Evolutionary conservation across 2,888 invertebrate species (phyloP).

Genomic region (Nowickia ferox): DNA sequence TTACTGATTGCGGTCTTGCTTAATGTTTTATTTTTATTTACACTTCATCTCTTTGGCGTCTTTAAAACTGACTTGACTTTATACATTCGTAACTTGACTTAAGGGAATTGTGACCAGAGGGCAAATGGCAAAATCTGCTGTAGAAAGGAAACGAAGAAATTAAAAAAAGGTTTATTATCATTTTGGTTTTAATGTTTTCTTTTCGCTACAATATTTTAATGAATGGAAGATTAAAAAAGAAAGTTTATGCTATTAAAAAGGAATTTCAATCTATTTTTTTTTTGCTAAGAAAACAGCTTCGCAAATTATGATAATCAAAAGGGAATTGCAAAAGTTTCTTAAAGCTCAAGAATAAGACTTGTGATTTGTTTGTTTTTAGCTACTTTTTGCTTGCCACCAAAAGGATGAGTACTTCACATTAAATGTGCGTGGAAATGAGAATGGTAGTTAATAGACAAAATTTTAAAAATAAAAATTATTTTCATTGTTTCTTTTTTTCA

Average conservation of each 20-base stretch:
- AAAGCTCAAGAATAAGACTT: slow-evolving; percentile 31
- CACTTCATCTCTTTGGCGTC: not conserved
- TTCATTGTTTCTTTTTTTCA: not conserved
- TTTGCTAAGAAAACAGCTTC: slow-evolving; percentile 11
- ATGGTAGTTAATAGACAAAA: not conserved
- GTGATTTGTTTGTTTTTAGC: slow-evolving; percentile 15
- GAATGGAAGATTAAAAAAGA: slow-evolving; percentile 59
- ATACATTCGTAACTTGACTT: slow-evolving; percentile 43
- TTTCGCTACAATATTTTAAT: slow-evolving; percentile 57
- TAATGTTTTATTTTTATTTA: slow-evolving; percentile 23
- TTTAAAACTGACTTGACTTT: slow-evolving; percentile 43
- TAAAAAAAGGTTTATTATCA: slow-evolving; percentile 33
- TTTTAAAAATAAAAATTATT: not conserved
- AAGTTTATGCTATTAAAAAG: slow-evolving; percentile 69
- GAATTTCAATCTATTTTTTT: slow-evolving; percentile 56
- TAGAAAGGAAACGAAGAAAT: not conserved
- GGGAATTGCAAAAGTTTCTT: slow-evolving; percentile 42
- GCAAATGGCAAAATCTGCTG: slow-evolving; percentile 30
- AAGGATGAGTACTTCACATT: not conserved
- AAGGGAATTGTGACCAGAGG: slow-evolving; percentile 49
- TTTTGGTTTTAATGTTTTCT: slow-evolving; percentile 37
- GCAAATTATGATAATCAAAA: slow-evolving; percentile 59
- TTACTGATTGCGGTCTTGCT: slow-evolving; percentile 65
- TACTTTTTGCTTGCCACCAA: not conserved
- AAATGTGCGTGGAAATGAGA: not conserved